Conservation (phyloP, 23 tunicate species). For the Phallusia fumigata region DNA sequence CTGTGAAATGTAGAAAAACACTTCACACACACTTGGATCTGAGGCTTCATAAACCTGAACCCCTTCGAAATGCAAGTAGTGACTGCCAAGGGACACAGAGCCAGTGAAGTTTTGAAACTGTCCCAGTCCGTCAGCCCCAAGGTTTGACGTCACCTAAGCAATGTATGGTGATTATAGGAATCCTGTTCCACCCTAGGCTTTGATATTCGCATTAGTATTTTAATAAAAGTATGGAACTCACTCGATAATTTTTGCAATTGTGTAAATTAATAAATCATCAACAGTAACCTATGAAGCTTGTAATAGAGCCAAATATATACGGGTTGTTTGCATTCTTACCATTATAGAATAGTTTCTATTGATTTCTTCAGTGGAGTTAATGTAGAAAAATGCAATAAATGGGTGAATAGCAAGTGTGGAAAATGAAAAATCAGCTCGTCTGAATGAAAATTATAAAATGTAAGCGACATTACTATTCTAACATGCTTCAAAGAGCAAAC, state of each 20-base stretch:
- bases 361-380: background rate
- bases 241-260: too few relatives aligned
- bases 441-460: background rate
- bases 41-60: background rate
- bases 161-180: too few relatives aligned
- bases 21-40: conserved; percentile 1
- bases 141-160: background rate
- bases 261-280: too few relatives aligned
- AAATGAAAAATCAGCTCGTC: background rate
- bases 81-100: background rate
- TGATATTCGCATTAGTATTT: too few relatives aligned
- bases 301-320: too few relatives aligned
- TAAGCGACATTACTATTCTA: too few relatives aligned
- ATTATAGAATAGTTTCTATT: background rate
- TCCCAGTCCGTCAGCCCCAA: background rate
- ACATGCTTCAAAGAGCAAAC: background rate
- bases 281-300: too few relatives aligned
- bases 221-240: too few relatives aligned
- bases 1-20: background rate
- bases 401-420: background rate
- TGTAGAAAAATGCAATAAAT: background rate
- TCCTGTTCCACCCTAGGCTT: too few relatives aligned
- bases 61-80: background rate
- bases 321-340: background rate
- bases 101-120: background rate